Evolutionary conservation across 1,140 invertebrate species (phyloP).

Genomic region (Apis florea): DNA sequence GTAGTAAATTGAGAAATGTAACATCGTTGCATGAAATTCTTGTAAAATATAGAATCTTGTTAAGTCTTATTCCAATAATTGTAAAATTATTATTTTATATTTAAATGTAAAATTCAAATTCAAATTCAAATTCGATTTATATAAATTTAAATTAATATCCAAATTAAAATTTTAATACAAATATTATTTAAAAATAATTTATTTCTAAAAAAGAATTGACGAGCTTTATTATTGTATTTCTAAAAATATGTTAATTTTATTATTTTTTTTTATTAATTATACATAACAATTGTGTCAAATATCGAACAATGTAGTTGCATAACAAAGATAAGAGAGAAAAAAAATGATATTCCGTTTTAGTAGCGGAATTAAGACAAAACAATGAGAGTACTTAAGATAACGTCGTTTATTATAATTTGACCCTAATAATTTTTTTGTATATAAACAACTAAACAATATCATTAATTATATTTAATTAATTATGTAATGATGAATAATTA

Average conservation of each 20-base stretch:
- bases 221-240: too few species aligned
- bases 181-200: too few species aligned
- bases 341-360: neutral
- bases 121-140: neutral
- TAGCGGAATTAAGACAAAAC: neutral
- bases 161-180: too few species aligned
- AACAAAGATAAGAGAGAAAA: slow-evolving; percentile 1
- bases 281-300: neutral
- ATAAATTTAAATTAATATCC: too few species aligned
- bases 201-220: too few species aligned
- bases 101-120: neutral
- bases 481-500: neutral
- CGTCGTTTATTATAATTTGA: neutral
- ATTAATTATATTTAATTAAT: neutral
- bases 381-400: slow-evolving; percentile 1
- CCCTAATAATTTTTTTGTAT: slow-evolving; percentile 12
- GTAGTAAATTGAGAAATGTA: neutral
- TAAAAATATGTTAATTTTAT: neutral
- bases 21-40: neutral
- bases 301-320: slow-evolving; percentile 10
- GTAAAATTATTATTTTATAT: too few species aligned
- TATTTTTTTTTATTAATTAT: neutral
- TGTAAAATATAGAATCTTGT: too few species aligned
- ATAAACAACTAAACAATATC: too few species aligned
- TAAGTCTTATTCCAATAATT: too few species aligned